Percentiles rank a stretch among this genome's conserved stretches.
These are phyloP conservation scores for Chrysolina haemoptera DNA, from an alignment of 2,888 invertebrate species.

Conservation along the genomic window DNA sequence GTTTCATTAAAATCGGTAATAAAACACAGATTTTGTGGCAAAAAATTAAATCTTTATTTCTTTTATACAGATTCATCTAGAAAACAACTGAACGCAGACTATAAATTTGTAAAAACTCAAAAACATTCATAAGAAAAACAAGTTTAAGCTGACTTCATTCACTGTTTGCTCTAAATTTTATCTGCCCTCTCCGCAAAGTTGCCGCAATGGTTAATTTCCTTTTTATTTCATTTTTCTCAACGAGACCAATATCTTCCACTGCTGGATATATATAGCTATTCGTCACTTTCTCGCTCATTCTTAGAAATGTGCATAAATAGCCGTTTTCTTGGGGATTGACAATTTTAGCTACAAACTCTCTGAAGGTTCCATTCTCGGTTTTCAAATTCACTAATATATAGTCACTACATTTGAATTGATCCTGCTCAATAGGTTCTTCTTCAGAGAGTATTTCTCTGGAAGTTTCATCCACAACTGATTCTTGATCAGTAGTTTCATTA, in stretches of 20 bases:
- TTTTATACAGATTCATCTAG: background rate
- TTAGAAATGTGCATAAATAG: background rate
- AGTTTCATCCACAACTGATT: background rate
- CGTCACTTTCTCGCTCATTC: background rate
- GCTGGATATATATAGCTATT: too few species aligned
- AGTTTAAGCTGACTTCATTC: background rate
- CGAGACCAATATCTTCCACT: too few species aligned
- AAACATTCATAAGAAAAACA: background rate
- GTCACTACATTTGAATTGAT: background rate
- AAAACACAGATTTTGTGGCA: background rate
- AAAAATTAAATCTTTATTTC: background rate
- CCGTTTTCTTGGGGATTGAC: background rate
- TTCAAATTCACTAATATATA: background rate
- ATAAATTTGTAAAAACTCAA: background rate
- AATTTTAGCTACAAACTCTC: background rate
- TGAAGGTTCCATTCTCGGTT: background rate
- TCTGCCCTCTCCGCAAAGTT: background rate
- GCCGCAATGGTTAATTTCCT: background rate
- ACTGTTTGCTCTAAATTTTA: too few species aligned
- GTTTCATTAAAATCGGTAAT: background rate
- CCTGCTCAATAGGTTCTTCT: background rate
- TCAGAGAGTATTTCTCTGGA: background rate
- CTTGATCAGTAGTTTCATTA: background rate
- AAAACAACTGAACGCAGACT: background rate
- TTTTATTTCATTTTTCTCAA: too few species aligned